These are phyloP conservation scores for Bubo bubo DNA, from an alignment of 2,113 vertebrate species.

Conservation along the genomic window DNA sequence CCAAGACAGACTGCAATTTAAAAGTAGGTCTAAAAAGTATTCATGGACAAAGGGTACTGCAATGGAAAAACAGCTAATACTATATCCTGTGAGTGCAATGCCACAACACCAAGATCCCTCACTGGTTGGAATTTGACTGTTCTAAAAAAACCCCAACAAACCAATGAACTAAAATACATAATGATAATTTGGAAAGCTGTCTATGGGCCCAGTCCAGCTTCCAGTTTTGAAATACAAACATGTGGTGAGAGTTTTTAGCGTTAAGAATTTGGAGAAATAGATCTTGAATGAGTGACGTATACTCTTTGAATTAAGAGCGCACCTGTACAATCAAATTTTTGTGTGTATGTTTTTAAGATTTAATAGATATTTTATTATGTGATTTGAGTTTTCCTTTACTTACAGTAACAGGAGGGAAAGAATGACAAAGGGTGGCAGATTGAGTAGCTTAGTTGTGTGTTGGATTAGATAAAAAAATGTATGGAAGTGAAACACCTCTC, in stretches of 20 bases:
- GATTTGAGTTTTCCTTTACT: neutral
- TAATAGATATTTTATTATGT: neutral
- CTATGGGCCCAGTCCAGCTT: neutral
- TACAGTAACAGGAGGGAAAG: neutral
- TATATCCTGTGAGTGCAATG: neutral
- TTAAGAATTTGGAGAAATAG: neutral
- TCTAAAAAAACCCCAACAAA: rapidly evolving
- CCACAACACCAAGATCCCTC: neutral
- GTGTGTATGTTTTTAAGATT: neutral
- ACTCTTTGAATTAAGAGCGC: neutral
- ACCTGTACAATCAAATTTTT: neutral
- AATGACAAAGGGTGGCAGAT: neutral
- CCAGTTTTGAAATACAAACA: neutral
- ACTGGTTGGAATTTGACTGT: neutral
- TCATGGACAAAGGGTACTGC: neutral
- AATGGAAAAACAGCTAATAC: neutral
- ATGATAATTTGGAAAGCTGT: neutral
- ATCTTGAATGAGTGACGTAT: neutral
- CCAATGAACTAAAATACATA: neutral
- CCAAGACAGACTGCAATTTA: neutral
- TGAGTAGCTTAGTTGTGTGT: neutral
- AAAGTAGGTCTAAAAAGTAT: neutral
- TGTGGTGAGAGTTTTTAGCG: neutral
- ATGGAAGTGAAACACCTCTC: neutral
- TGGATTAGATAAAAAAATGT: neutral